phyloP scores from a whole-genome alignment of 1,140 invertebrate species.

The Coelopa frigida region DNA sequence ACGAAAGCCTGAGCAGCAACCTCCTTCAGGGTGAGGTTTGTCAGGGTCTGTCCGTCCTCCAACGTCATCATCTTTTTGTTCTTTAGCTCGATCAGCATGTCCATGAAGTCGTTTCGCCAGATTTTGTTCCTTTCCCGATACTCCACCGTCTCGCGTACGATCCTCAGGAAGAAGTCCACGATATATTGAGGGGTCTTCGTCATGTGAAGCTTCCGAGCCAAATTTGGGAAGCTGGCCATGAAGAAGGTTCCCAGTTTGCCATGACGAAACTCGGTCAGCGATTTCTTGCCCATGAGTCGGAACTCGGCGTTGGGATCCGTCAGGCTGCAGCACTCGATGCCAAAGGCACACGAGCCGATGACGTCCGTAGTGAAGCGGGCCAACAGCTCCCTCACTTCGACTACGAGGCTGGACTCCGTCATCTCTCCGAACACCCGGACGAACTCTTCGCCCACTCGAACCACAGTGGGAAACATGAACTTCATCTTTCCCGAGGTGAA shows the following conservation, averaged over 20 bases:
- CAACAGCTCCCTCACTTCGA: constrained; percentile 53
- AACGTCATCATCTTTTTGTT: constrained; percentile 24
- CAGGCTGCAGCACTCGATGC: constrained; percentile 47
- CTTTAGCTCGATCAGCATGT: constrained; percentile 39
- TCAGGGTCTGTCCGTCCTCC: constrained; percentile 21
- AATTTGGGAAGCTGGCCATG: constrained; percentile 21
- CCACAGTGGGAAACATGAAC: constrained; percentile 46
- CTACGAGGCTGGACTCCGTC: constrained; percentile 12
- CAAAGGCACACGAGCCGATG: constrained; percentile 49
- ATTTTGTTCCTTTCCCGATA: constrained; percentile 42
- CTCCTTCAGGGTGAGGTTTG: constrained; percentile 30
- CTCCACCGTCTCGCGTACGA: constrained; percentile 40
- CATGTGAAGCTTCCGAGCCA: constrained; percentile 21
- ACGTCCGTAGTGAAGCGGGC: constrained; percentile 56
- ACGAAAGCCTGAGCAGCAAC: constrained; percentile 37
- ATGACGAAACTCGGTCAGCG: constrained; percentile 23
- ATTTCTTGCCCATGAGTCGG: constrained; percentile 28
- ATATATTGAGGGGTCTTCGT: constrained; percentile 34
- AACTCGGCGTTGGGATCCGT: constrained; percentile 47
- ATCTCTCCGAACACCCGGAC: constrained; percentile 18
- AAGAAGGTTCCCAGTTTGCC: constrained; percentile 16
- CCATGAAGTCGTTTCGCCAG: constrained; percentile 44
- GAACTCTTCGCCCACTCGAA: constrained; percentile 33
- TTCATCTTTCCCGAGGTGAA: constrained; percentile 55
- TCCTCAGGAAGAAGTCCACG: constrained; percentile 37